phyloP scores from a whole-genome alignment of 2,888 invertebrate genomes.

The Pinctada fucata region DNA sequence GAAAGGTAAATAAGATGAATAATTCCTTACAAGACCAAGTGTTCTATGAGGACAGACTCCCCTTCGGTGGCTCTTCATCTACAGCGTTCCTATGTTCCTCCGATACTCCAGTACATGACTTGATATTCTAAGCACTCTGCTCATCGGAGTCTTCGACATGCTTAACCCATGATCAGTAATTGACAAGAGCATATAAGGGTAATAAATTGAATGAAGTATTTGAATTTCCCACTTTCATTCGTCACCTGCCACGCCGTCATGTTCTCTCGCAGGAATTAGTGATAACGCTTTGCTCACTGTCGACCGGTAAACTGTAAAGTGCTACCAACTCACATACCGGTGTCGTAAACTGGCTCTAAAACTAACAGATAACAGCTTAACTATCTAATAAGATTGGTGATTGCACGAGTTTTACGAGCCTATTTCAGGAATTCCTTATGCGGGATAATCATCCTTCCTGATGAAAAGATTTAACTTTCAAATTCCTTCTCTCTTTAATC shows the following conservation, averaged over 20 bases:
- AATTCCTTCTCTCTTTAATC: not conserved
- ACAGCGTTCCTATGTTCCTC: no score
- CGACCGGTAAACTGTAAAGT: not conserved
- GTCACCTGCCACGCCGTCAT: not conserved
- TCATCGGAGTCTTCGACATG: no score
- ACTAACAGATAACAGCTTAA: conserved; percentile 4
- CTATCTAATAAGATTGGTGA: not conserved
- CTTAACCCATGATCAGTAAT: no score
- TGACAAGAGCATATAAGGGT: not conserved
- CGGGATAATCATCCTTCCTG: not conserved
- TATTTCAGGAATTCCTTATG: not conserved
- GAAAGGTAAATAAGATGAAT: no score
- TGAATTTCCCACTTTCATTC: not conserved
- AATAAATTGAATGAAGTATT: not conserved
- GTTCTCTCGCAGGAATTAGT: not conserved
- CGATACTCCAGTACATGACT: no score
- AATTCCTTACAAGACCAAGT: no score
- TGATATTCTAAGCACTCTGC: no score
- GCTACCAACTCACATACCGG: not conserved
- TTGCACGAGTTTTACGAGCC: not conserved
- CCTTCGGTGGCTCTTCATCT: no score
- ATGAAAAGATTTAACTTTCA: not conserved
- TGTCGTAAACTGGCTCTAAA: not conserved
- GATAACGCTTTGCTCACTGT: not conserved
- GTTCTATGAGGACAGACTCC: no score